Conservation (phyloP, 37 sponge, comb jelly and placozoan genomes). For the Bolinopsis microptera region DNA sequence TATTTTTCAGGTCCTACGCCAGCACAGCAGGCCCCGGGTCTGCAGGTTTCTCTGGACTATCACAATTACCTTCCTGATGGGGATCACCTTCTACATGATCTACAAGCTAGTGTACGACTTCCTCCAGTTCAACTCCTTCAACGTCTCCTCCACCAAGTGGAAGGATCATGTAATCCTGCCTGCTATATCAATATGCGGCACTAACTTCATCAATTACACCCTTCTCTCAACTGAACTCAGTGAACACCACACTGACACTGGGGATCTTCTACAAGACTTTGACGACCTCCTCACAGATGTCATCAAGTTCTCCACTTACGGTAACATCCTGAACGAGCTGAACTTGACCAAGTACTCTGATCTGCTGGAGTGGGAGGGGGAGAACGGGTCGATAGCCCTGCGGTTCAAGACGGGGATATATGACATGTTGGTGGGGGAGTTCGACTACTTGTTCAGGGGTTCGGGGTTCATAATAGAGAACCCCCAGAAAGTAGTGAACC, state of each 20-base stretch:
- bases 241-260: background rate
- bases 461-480: background rate
- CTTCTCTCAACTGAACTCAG: background rate
- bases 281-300: background rate
- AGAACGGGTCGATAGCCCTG: background rate
- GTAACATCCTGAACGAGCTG: background rate
- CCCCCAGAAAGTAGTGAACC: background rate
- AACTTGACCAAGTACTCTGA: background rate
- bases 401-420: background rate
- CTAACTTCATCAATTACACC: conserved; percentile 24
- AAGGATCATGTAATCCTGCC: background rate
- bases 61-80: background rate
- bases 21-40: background rate
- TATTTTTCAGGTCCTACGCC: conserved; percentile 12
- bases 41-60: background rate
- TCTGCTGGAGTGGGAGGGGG: background rate
- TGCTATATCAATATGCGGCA: conserved; percentile 17
- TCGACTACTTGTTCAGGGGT: conserved; percentile 13
- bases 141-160: background rate
- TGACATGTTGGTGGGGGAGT: conserved; percentile 4
- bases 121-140: conserved; percentile 54
- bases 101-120: conserved; percentile 19
- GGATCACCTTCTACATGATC: conserved; percentile 51
- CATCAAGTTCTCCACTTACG: background rate
- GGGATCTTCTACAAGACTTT: conserved; percentile 5